phyloP scores from a whole-genome alignment of 2,797 vertebrate species.

The Pampus argenteus region DNA sequence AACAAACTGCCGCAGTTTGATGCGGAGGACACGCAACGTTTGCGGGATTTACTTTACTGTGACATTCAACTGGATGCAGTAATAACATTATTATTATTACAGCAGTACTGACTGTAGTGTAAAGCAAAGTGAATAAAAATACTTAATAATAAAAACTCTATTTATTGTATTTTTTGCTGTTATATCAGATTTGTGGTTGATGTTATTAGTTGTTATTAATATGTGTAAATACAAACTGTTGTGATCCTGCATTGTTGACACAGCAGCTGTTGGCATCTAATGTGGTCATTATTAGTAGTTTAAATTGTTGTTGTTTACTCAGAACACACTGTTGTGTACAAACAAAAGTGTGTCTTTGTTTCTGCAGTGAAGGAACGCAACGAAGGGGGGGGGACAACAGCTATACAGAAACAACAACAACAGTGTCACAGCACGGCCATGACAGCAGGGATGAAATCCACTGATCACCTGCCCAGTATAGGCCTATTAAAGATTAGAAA shows the following conservation, averaged over 20 bases:
- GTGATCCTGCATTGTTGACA: background rate
- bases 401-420: background rate
- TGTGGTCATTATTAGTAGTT: background rate
- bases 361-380: conserved; percentile 26
- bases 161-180: background rate
- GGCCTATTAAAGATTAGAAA: conserved; percentile 42
- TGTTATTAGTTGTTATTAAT: background rate
- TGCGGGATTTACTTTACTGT: too few relatives aligned
- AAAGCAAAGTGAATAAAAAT: too few relatives aligned
- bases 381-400: too few relatives aligned
- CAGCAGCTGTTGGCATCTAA: background rate
- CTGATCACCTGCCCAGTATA: conserved; percentile 26
- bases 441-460: conserved; percentile 1
- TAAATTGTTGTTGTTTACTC: conserved; percentile 1
- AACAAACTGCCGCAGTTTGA: too few relatives aligned
- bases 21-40: too few relatives aligned
- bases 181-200: background rate
- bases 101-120: too few relatives aligned
- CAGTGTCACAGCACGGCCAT: conserved; percentile 1
- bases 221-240: background rate
- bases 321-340: background rate
- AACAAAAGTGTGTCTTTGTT: conserved; percentile 39
- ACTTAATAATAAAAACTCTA: background rate
- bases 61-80: background rate
- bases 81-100: background rate